Evolutionary conservation across 2,888 invertebrate genomes (phyloP).

Genomic region (Lymantria dispar): DNA sequence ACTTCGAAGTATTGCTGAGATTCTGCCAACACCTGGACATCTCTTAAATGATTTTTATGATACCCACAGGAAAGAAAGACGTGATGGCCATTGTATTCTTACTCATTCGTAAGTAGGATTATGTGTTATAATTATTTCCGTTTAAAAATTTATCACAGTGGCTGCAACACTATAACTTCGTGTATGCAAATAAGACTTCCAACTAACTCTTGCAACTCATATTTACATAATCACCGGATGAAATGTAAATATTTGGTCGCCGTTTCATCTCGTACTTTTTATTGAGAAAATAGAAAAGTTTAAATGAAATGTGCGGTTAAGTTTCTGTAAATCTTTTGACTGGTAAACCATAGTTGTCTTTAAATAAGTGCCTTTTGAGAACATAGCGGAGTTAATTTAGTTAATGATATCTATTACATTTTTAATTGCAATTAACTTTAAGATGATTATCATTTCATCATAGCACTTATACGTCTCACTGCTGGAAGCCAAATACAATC

Average conservation of each 20-base stretch:
- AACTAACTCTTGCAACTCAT: constrained; percentile 42
- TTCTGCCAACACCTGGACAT: no score
- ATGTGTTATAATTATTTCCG: neutral
- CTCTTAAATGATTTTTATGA: no score
- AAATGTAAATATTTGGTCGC: constrained; percentile 41
- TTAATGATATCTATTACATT: no score
- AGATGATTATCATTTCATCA: no score
- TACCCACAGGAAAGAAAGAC: no score
- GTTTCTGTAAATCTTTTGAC: neutral
- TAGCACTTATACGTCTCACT: no score
- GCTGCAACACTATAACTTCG: constrained; percentile 15
- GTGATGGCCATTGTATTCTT: neutral
- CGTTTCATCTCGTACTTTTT: constrained; percentile 2
- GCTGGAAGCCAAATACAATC: no score
- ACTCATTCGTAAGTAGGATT: neutral
- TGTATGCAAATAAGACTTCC: constrained; percentile 37
- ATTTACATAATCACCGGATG: constrained; percentile 46
- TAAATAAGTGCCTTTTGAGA: no score
- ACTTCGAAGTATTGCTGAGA: no score
- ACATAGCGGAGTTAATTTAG: no score
- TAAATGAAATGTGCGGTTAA: neutral
- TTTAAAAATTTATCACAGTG: constrained; percentile 11
- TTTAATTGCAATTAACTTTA: no score
- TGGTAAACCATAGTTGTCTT: neutral
- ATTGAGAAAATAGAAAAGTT: constrained; percentile 1